Evolutionary conservation across 2,113 vertebrate genomes (phyloP).

Genomic region (Oostethus manadensis): DNA sequence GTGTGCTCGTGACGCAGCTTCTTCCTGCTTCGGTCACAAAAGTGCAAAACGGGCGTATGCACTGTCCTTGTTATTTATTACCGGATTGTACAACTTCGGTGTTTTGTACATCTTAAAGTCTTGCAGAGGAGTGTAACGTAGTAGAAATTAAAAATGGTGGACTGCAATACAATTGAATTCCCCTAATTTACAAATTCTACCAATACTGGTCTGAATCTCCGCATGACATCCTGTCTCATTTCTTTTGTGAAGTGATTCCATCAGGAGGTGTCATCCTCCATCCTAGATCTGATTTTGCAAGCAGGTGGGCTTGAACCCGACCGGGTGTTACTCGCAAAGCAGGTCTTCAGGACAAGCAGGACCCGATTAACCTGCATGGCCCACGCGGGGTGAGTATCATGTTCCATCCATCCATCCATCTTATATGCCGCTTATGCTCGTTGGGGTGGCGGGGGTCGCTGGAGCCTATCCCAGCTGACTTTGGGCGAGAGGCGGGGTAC

Average conservation of each 20-base stretch:
- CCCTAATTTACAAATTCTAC: neutral
- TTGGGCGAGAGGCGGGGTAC: too few species aligned
- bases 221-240: neutral
- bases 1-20: neutral
- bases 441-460: too few species aligned
- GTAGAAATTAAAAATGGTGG: neutral
- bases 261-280: neutral
- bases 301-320: neutral
- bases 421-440: too few species aligned
- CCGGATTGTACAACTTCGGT: too few species aligned
- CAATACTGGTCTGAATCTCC: neutral
- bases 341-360: neutral
- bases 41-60: neutral
- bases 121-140: neutral
- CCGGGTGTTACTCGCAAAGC: neutral
- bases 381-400: neutral
- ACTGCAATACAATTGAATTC: too few species aligned
- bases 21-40: neutral
- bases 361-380: neutral
- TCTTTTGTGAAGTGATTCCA: neutral
- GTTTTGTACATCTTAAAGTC: too few species aligned
- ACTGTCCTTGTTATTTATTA: too few species aligned
- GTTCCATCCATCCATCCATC: too few species aligned
- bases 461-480: too few species aligned
- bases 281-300: neutral